phyloP scores from a whole-genome alignment of 2,888 invertebrate species.

The Andrena praecox region DNA sequence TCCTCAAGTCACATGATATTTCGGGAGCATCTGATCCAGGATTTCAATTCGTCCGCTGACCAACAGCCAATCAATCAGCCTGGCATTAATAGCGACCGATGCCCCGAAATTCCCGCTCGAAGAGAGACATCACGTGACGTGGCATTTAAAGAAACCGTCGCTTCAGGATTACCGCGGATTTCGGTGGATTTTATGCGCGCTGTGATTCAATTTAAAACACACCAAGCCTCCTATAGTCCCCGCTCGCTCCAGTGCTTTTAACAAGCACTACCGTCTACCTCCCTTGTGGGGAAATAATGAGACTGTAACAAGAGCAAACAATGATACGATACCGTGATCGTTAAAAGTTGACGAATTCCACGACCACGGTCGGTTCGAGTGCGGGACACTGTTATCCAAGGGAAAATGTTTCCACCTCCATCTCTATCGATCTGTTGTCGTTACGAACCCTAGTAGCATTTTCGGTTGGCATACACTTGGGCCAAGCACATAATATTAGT shows the following conservation, averaged over 20 bases:
- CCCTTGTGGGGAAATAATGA: conserved; percentile 49
- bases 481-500: no score
- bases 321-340: conserved; percentile 52
- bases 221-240: conserved; percentile 19
- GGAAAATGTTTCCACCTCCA: conserved; percentile 34
- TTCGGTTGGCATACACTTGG: no score
- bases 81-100: conserved; percentile 10
- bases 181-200: conserved; percentile 38
- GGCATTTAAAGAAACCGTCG: conserved; percentile 22
- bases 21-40: conserved; percentile 1
- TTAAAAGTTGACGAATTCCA: conserved; percentile 60
- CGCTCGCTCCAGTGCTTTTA: conserved; percentile 46
- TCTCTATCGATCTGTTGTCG: conserved; percentile 37
- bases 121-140: conserved; percentile 22
- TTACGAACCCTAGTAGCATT: no score
- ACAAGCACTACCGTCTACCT: conserved; percentile 49
- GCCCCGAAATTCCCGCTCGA: conserved; percentile 12
- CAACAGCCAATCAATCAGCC: neutral
- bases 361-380: conserved; percentile 34
- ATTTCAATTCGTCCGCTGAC: conserved; percentile 6
- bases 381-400: conserved; percentile 37
- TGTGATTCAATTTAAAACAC: conserved; percentile 55
- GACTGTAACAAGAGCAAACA: conserved; percentile 51
- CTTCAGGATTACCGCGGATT: conserved; percentile 41
- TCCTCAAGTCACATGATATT: neutral